phyloP scores from a whole-genome alignment of 2,888 invertebrate genomes.

The Cephalotes varians region DNA sequence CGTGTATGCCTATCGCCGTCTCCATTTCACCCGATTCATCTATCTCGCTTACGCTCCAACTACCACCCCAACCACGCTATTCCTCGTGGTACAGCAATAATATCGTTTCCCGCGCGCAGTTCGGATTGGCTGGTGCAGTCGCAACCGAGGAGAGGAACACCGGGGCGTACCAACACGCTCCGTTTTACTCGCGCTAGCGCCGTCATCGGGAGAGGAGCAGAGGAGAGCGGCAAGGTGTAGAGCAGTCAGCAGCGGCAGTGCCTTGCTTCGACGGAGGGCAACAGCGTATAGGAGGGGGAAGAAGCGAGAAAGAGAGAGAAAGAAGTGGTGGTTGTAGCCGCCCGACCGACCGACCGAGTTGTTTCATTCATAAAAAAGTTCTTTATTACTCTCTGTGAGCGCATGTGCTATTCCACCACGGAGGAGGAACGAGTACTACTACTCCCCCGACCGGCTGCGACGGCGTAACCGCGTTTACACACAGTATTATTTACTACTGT shows the following conservation, averaged over 20 bases:
- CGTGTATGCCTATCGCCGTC: constrained; percentile 35
- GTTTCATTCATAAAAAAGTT: constrained; percentile 86
- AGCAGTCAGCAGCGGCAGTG: constrained; percentile 12
- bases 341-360: constrained; percentile 74
- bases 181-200: constrained; percentile 72
- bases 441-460: constrained; percentile 70
- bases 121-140: constrained; percentile 78
- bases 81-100: constrained; percentile 82
- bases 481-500: constrained; percentile 78
- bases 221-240: constrained; percentile 44
- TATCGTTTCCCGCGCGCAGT: constrained; percentile 83
- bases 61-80: constrained; percentile 54
- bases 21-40: constrained; percentile 52
- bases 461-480: constrained; percentile 76
- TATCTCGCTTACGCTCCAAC: constrained; percentile 52
- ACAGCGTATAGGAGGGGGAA: constrained; percentile 4
- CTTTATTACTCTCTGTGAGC: constrained; percentile 84
- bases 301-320: constrained; percentile 33
- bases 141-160: constrained; percentile 39
- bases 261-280: constrained; percentile 50
- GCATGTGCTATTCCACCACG: constrained; percentile 84
- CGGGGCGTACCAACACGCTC: constrained; percentile 52
- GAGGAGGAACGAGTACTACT: constrained; percentile 73
- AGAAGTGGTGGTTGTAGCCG: constrained; percentile 55
- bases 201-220: constrained; percentile 56